Base-by-base conservation (phyloP, 2,888 invertebrate species). In the Argyresthia goedartella region DNA sequence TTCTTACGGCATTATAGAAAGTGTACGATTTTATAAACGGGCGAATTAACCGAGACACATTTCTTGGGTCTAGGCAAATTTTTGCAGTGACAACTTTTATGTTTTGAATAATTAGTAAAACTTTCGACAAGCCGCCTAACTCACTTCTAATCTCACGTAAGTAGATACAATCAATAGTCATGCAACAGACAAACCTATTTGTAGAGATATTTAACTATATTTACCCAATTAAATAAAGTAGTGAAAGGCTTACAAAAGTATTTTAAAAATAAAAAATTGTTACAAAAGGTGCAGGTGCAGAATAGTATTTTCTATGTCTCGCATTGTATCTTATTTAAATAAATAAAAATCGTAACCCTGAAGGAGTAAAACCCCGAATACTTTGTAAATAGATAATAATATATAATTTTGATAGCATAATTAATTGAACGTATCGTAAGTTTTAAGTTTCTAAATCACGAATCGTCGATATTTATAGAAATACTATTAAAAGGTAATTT, bases 301-400 rank as follows among this genome's bases (percentile, higher is more conserved):
- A 43, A 46, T 45, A 46, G 16, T 45, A 46, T 51, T 16, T 36
- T 46, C 46, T 14, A 45, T 71, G 67, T 72, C 68, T 62, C 71
- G 69, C 59, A 63, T 62, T 39, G 16, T 14, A 34, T 43, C 60
- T 67, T 69, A 69, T 62, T 64, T 75, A 66, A 47, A n/a, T 25
- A 8, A 45, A 71, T 75, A 65, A 69, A 65, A 59, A 71, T 67
- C 61, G 63, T 67, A 69, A 78, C 76, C 73, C 73, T 76, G 81
- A 81, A 84, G 77, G 81, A 81, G 65, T 72, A 66, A 81, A 85
- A 77, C 84, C 85, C 84, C 79, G 76, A 64, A 71, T 72, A 68
- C 69, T 74, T 56, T 82, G 81, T 81, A 81, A 67, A 80, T 77
- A 76, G 67, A 72, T 50, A 44, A 33, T 49, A 49, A 36, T 33